Conservation (phyloP, 2,888 invertebrate genomes). For the Palloptera scutellata region DNA sequence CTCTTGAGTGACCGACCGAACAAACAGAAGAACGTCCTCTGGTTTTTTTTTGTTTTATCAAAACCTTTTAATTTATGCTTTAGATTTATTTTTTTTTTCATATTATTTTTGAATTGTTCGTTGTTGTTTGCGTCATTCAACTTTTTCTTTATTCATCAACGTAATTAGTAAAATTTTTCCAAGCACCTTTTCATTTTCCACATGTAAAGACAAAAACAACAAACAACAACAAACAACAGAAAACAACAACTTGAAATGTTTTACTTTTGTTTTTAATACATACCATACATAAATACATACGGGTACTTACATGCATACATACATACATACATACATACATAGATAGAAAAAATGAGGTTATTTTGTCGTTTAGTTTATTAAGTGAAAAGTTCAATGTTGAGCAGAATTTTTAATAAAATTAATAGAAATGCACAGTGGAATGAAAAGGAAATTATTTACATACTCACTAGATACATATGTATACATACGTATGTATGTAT, state of each 20-base stretch:
- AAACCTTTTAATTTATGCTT: slow-evolving; percentile 45
- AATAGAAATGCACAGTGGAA: background rate
- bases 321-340: background rate
- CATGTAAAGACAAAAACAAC: slow-evolving; percentile 4
- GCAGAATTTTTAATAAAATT: background rate
- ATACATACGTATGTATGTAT: slow-evolving; percentile 8
- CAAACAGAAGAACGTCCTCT: too few species aligned
- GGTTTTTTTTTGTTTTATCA: slow-evolving; percentile 37
- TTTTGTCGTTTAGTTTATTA: background rate
- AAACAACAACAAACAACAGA: background rate
- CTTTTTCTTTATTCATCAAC: slow-evolving; percentile 53
- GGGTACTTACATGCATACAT: slow-evolving; percentile 4
- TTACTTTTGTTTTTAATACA: too few species aligned
- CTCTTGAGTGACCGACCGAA: too few species aligned
- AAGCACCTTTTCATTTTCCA: slow-evolving; percentile 7
- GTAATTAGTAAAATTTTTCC: slow-evolving; percentile 51
- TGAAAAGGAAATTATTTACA: background rate
- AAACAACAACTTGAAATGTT: too few species aligned
- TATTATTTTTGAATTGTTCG: background rate
- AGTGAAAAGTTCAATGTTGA: background rate
- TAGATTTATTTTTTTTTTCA: slow-evolving; percentile 41
- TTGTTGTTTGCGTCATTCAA: slow-evolving; percentile 51
- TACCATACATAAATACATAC: too few species aligned
- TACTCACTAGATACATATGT: background rate
- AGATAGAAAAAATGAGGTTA: background rate